Percentiles rank a stretch among this genome's conserved stretches.
Conservation (phyloP, 2,113 vertebrate genomes). For the Oophaga pumilio region DNA sequence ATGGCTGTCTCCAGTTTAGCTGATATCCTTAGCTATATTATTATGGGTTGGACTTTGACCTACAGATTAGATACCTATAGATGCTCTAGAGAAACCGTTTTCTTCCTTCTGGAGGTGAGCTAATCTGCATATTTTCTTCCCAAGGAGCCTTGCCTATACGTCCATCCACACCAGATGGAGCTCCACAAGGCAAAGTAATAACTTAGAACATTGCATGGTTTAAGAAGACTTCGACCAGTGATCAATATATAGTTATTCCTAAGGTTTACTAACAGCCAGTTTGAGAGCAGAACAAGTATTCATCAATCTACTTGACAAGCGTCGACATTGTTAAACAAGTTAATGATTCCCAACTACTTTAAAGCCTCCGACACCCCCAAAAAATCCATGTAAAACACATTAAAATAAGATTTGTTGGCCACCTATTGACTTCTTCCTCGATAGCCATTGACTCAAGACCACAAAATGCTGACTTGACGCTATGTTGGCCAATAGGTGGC, state of each 20-base stretch:
- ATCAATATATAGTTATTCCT: not conserved
- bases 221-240: not conserved
- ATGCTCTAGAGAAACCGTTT: too few relatives aligned
- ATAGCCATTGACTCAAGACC: not conserved
- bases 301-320: not conserved
- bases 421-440: not conserved
- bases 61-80: too few relatives aligned
- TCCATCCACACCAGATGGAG: too few relatives aligned
- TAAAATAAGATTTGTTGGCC: conserved; percentile 7
- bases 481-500: not conserved
- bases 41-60: too few relatives aligned
- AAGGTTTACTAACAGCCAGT: not conserved
- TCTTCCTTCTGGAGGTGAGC: too few relatives aligned
- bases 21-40: too few relatives aligned
- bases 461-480: not conserved
- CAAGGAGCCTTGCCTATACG: too few relatives aligned
- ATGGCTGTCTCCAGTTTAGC: too few relatives aligned
- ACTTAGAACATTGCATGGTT: not conserved
- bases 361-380: not conserved
- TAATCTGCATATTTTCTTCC: too few relatives aligned
- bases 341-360: conserved; percentile 1
- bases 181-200: too few relatives aligned
- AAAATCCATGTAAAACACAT: conserved; percentile 25
- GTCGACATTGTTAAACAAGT: not conserved
- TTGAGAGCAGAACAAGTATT: not conserved